Evolutionary conservation across 92 coral and sea anemone genomes (phyloP).

Genomic region (Zoanthus sociatus): DNA sequence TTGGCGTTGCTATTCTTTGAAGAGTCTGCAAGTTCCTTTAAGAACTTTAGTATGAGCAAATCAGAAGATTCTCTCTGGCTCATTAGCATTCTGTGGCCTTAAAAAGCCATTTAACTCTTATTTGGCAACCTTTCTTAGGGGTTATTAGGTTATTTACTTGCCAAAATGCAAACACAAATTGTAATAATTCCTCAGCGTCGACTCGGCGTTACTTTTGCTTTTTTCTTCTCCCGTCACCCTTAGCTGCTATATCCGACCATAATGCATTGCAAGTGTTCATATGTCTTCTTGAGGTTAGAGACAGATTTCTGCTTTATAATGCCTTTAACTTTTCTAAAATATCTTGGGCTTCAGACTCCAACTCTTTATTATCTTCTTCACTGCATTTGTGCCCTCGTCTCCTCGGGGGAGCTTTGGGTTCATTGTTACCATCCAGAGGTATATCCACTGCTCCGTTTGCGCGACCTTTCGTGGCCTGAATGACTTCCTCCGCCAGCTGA

Average conservation of each 20-base stretch:
- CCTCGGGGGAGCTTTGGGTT: conserved; percentile 82
- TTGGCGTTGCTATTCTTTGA: no score
- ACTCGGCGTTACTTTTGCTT: neutral
- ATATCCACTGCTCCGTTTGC: conserved; percentile 60
- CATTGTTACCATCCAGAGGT: conserved; percentile 57
- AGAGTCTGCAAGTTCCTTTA: no score
- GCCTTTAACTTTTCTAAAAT: conserved; percentile 85
- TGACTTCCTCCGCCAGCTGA: conserved; percentile 71
- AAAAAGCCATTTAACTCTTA: no score
- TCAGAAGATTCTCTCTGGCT: no score
- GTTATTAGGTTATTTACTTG: neutral
- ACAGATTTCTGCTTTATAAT: conserved; percentile 43
- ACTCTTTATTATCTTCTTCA: conserved; percentile 50
- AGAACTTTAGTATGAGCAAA: no score
- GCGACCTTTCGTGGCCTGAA: conserved; percentile 55
- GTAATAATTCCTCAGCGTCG: neutral
- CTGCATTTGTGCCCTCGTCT: conserved; percentile 64
- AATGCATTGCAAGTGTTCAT: neutral
- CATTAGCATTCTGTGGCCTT: no score
- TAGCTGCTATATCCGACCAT: neutral
- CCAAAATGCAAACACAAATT: no score
- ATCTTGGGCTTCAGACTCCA: conserved; percentile 88
- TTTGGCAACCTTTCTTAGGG: no score
- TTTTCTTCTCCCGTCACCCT: neutral
- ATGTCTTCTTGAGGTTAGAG: neutral